These are phyloP conservation scores for Hydrotaea diabolus DNA, from an alignment of 2,888 invertebrate species.

Conservation along the genomic window DNA sequence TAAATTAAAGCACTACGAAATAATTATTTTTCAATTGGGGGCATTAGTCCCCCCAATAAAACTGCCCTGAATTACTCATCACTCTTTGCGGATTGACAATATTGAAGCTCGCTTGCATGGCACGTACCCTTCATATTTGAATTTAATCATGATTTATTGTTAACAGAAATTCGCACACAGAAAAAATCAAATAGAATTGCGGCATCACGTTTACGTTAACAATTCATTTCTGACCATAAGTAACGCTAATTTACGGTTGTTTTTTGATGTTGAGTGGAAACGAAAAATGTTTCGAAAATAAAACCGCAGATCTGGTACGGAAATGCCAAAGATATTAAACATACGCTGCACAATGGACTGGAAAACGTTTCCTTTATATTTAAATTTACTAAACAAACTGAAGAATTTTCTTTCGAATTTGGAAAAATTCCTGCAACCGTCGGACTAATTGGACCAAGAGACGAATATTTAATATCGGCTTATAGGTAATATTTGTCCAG, in stretches of 20 bases:
- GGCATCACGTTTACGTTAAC: slow-evolving; percentile 58
- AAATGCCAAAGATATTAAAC: slow-evolving; percentile 68
- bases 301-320: slow-evolving; percentile 64
- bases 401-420: too few relatives aligned
- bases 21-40: not conserved
- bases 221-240: slow-evolving; percentile 60
- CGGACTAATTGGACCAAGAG: too few relatives aligned
- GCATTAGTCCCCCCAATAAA: not conserved
- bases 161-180: slow-evolving; percentile 4
- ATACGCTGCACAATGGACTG: slow-evolving; percentile 15
- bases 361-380: too few relatives aligned
- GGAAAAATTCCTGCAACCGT: too few relatives aligned
- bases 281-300: slow-evolving; percentile 14
- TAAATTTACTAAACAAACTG: too few relatives aligned
- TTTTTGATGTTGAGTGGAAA: slow-evolving; percentile 34
- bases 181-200: slow-evolving; percentile 36
- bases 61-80: slow-evolving; percentile 15
- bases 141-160: slow-evolving; percentile 56
- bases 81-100: slow-evolving; percentile 10
- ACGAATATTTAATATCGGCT: too few relatives aligned
- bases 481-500: too few relatives aligned
- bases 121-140: slow-evolving; percentile 36
- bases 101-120: not conserved
- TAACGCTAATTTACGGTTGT: slow-evolving; percentile 56
- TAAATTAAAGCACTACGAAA: not conserved